These are phyloP conservation scores for Cabera pusaria DNA, from an alignment of 2,888 invertebrate species.

Conservation along the genomic window DNA sequence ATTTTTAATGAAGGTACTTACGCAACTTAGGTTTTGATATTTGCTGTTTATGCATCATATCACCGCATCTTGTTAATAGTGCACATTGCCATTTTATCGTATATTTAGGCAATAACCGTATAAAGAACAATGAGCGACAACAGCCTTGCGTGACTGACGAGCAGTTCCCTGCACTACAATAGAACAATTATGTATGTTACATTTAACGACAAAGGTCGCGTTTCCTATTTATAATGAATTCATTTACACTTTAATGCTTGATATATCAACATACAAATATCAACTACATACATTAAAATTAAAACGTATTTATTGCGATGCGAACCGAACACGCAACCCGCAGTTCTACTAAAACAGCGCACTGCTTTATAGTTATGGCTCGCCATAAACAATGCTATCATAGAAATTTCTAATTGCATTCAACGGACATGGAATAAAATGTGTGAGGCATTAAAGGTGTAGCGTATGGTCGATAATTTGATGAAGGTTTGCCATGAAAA, in stretches of 20 bases:
- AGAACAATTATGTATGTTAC: slow-evolving; percentile 40
- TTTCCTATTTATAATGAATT: slow-evolving; percentile 51
- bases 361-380: slow-evolving; percentile 39
- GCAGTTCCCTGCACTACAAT: slow-evolving; percentile 44
- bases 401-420: slow-evolving; percentile 43
- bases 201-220: slow-evolving; percentile 41
- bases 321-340: slow-evolving; percentile 43
- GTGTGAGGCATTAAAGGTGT: slow-evolving; percentile 38
- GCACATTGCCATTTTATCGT: too few relatives aligned
- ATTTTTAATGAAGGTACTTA: too few relatives aligned
- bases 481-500: slow-evolving; percentile 40
- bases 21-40: too few relatives aligned
- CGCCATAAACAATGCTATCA: slow-evolving; percentile 41
- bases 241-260: slow-evolving; percentile 51
- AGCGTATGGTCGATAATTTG: slow-evolving; percentile 41
- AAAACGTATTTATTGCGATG: slow-evolving; percentile 50
- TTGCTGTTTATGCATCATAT: too few relatives aligned
- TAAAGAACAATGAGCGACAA: slow-evolving; percentile 8
- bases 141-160: slow-evolving; percentile 46
- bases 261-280: slow-evolving; percentile 40
- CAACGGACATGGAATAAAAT: slow-evolving; percentile 32
- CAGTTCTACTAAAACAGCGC: slow-evolving; percentile 33
- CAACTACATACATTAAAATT: slow-evolving; percentile 41
- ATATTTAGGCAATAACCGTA: slow-evolving; percentile 3
- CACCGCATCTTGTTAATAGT: too few relatives aligned